These are phyloP conservation scores for Cotesia chilonis DNA, from an alignment of 1,140 invertebrate genomes.

Conservation along the genomic window DNA sequence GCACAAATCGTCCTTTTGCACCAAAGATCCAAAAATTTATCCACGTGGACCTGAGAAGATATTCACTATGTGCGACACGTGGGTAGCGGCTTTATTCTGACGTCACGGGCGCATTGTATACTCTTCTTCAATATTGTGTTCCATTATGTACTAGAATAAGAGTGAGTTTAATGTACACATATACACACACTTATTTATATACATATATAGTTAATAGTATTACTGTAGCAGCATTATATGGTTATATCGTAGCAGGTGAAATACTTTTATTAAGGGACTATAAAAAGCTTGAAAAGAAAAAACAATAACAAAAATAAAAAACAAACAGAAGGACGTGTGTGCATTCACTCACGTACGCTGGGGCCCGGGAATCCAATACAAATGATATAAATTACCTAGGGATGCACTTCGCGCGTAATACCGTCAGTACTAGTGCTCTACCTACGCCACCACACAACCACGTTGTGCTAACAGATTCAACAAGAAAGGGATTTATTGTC, in stretches of 20 bases:
- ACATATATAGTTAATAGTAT: not conserved
- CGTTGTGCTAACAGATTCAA: too few relatives aligned
- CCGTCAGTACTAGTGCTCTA: too few relatives aligned
- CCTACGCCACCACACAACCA: too few relatives aligned
- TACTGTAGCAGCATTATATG: too few relatives aligned
- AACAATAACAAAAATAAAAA: not conserved
- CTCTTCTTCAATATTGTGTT: not conserved
- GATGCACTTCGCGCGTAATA: not conserved
- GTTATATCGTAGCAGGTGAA: too few relatives aligned
- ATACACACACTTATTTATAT: not conserved
- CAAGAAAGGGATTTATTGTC: too few relatives aligned
- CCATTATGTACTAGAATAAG: constrained; percentile 1
- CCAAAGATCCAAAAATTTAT: not conserved
- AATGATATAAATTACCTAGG: constrained; percentile 7
- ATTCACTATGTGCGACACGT: constrained; percentile 18
- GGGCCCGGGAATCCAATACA: not conserved
- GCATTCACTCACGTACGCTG: not conserved
- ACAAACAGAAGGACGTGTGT: not conserved
- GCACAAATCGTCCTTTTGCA: too few relatives aligned
- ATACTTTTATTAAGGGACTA: not conserved
- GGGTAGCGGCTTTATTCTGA: constrained; percentile 9
- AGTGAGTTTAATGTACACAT: not conserved
- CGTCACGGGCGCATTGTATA: not conserved
- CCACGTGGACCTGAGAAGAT: constrained; percentile 25
- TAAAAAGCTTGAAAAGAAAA: not conserved